phyloP scores from a whole-genome alignment of 2,797 vertebrate species.

The Ctenopoma kingsleyae region DNA sequence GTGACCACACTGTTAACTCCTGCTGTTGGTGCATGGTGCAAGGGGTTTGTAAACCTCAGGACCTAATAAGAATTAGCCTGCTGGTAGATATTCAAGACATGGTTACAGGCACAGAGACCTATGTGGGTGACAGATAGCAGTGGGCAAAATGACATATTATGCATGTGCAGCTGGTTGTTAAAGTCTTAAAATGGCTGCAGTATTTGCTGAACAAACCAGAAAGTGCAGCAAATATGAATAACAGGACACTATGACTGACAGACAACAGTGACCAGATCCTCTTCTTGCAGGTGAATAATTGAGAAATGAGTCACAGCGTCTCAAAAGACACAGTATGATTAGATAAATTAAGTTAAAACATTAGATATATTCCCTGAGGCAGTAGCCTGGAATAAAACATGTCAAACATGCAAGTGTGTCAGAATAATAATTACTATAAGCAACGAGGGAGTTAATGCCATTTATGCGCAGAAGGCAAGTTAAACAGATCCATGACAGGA shows the following conservation, averaged over 20 bases:
- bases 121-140: slow-evolving; percentile 45
- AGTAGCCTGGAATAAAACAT: slow-evolving; percentile 29
- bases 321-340: neutral
- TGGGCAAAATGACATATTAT: slow-evolving; percentile 21
- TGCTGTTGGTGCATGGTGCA: slow-evolving; percentile 43
- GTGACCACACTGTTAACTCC: slow-evolving; percentile 47
- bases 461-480: slow-evolving; percentile 64
- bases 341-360: slow-evolving; percentile 1
- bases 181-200: slow-evolving; percentile 20
- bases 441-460: slow-evolving; percentile 45
- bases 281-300: slow-evolving; percentile 28
- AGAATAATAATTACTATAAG: slow-evolving; percentile 43
- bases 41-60: slow-evolving; percentile 36
- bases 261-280: slow-evolving; percentile 19
- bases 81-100: slow-evolving; percentile 32
- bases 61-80: slow-evolving; percentile 57
- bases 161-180: slow-evolving; percentile 4
- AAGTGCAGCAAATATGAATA: slow-evolving; percentile 36
- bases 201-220: slow-evolving; percentile 17
- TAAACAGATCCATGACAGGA: slow-evolving; percentile 81
- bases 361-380: slow-evolving; percentile 13
- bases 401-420: slow-evolving; percentile 32
- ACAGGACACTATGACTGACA: slow-evolving; percentile 3
- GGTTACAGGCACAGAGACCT: slow-evolving; percentile 25
- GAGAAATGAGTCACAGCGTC: slow-evolving; percentile 14